Percentiles rank a stretch among this genome's conserved stretches.
Evolutionary conservation across 1,140 invertebrate species (phyloP).

Genomic region (Cyrtorhinus lividipennis): DNA sequence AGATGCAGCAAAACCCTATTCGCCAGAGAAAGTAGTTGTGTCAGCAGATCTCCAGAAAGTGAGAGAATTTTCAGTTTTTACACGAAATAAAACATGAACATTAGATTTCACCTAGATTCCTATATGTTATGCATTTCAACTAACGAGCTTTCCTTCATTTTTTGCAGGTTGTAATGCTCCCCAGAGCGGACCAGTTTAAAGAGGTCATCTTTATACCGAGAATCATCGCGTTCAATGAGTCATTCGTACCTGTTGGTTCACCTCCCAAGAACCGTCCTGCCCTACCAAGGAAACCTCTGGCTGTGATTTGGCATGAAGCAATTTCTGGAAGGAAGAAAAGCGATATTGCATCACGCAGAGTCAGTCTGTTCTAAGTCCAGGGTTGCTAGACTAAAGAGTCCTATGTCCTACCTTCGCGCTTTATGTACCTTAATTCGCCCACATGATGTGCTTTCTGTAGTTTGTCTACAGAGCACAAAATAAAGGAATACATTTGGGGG

Average conservation of each 20-base stretch:
- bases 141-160: not conserved
- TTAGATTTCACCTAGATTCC: not conserved
- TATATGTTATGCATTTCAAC: not conserved
- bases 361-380: no score
- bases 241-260: constrained; percentile 11
- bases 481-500: no score
- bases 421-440: no score
- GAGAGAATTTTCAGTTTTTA: no score
- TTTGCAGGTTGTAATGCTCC: constrained; percentile 17
- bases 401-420: no score
- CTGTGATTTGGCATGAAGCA: constrained; percentile 14
- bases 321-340: constrained; percentile 25
- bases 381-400: no score
- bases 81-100: no score
- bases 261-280: not conserved
- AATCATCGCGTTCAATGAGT: constrained; percentile 11
- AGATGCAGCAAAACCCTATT: constrained; percentile 3
- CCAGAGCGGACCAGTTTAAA: constrained; percentile 21
- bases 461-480: no score
- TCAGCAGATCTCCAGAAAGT: constrained; percentile 23
- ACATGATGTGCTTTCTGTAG: no score
- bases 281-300: constrained; percentile 4
- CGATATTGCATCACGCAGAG: constrained; percentile 23
- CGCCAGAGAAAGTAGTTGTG: constrained; percentile 1
- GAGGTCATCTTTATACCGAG: constrained; percentile 17